phyloP scores from a whole-genome alignment of 1,140 invertebrate genomes.

The Drosophila equinoxialis region DNA sequence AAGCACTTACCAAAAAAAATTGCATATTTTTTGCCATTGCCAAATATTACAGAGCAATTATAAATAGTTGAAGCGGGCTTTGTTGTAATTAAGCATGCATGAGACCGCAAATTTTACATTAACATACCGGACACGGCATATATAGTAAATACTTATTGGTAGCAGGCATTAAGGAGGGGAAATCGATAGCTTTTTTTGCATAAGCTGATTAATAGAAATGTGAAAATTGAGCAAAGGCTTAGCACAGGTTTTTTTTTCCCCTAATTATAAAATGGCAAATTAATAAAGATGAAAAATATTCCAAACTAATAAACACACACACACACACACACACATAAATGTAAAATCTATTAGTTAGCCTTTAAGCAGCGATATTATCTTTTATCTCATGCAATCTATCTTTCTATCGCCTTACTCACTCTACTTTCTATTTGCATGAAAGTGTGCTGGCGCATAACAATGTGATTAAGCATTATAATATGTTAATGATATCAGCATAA shows the following conservation, averaged over 20 bases:
- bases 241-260: conserved; percentile 39
- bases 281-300: background rate
- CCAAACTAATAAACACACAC: background rate
- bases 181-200: conserved; percentile 22
- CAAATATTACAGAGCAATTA: conserved; percentile 65
- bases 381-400: background rate
- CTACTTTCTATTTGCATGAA: background rate
- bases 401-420: background rate
- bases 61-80: conserved; percentile 51
- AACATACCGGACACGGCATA: conserved; percentile 43
- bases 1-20: background rate
- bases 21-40: conserved; percentile 3
- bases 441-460: conserved; percentile 6
- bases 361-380: background rate
- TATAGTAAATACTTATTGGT: conserved; percentile 43
- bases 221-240: conserved; percentile 50
- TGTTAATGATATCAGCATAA: conserved; percentile 52
- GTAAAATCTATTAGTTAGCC: background rate
- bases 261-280: conserved; percentile 64
- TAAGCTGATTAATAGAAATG: conserved; percentile 68
- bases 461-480: conserved; percentile 46
- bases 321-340: too few species aligned
- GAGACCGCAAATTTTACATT: conserved; percentile 73
- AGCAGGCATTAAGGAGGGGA: conserved; percentile 7
- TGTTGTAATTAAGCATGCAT: conserved; percentile 71